Evolutionary conservation across 2,888 invertebrate species (phyloP), one percentile per base, ranked within the genome.

Genomic region (Rugalucina vietnamica): DNA sequence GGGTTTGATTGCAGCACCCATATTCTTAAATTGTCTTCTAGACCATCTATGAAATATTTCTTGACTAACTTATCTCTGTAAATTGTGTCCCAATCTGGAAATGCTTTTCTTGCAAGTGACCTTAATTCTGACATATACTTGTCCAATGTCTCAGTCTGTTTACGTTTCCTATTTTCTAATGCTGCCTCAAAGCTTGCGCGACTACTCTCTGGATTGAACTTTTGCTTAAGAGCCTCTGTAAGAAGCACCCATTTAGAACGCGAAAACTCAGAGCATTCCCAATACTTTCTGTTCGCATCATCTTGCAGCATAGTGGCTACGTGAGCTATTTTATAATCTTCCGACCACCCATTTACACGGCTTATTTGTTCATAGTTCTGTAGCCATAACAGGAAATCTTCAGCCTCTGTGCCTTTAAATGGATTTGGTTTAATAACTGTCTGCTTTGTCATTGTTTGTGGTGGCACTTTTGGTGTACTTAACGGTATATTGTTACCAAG

Each of bases 11-110:
- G 75, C 27, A 75, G 24, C 10, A 75, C 75, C 75, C 75, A 75
- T 54, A 75, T 36, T 37, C 24, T n/a, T 14, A 75, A n/a, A 24
- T 50, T n/a, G 8, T 75, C 54, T 32, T 57, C 75, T 21, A 75
- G 57, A 5, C 75, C 75, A 60, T 57, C 75, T 36, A 75, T 60
- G 24, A 75, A 75, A n/a, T 57, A 75, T 36, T 75, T 75, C 57
- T 36, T 32, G 1, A 57, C 75, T 8, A 75, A n/a, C n/a, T 36
- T 75, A 34, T 75, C 60, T 24, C 75, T 54, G 10, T 75, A 75
- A 0, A 10, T 10, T 21, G 12, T 34, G 18, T 54, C 36, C 75
- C 75, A 75, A 37, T 75, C 75, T 8, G 75, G 60, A 27, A 36
- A 75, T 5, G 75, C 57, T 27, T 57, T 75, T 60, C 37, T 57